Evolutionary conservation across 2,797 vertebrate genomes (phyloP), one percentile per base, ranked within the genome.

Genomic region (Oreochromis grahami): DNA sequence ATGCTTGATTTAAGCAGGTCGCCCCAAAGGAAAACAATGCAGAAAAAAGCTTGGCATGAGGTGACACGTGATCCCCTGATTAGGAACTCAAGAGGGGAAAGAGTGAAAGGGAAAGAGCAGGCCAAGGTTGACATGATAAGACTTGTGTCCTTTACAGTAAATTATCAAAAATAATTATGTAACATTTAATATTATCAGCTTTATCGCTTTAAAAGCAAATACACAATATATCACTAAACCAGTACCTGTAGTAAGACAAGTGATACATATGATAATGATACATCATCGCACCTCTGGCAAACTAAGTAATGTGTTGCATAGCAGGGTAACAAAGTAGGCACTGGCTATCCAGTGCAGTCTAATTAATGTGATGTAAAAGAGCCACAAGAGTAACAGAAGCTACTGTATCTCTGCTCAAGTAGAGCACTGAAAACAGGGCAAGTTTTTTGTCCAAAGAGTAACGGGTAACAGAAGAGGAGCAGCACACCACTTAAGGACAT

Each of bases 401-500:
- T 81, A 50, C 45, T 74, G 26, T 74, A 72, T 68, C 81, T 76
- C 81, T 17, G 72, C 56, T 80, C 74, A 36, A 72, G 81, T 52
- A 32, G 72, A 87, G 82, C 81, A 13, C 65, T 68, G 85, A 91
- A 86, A 90, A 86, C 85, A 83, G 78, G 84, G 77, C 86, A 82
- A 41, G 88, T 87, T 91, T 93, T 93, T 93, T 88, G 89, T 92
- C 87, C 81, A 60, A 51, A 8, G 81, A 84, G 78, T 78, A 89
- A 80, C 70, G 48, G 82, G 95, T 95, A 96, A 95, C 85, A 85
- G 81, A 89, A 96, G 94, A 91, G 56, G 78, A 63, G 63, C 17
- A 2, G 77, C 68, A 51, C 34, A 11, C 86, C 79, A 89, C 84
- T 91, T 85, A 72, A 90, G 70, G 86, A 86, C 43, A 82, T 86